Evolutionary conservation across 2,113 vertebrate species (phyloP).

Genomic region (Epinephelus lanceolatus): DNA sequence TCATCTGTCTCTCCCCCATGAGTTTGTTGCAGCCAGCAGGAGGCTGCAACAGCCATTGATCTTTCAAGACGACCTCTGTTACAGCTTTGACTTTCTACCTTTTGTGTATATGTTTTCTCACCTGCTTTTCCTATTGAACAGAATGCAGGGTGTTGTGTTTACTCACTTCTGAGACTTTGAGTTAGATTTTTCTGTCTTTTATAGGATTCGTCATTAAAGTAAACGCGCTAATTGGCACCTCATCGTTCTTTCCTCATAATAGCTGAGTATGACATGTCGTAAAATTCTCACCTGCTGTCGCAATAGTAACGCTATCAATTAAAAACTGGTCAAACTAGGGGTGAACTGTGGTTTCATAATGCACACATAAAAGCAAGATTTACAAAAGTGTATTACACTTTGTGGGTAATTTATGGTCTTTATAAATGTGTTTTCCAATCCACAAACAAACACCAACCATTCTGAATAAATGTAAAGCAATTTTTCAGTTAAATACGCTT

Average conservation of each 20-base stretch:
- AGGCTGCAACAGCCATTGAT: constrained; percentile 13
- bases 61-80: constrained; percentile 11
- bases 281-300: background rate
- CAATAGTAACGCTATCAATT: too few species aligned
- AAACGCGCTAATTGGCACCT: background rate
- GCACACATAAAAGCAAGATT: background rate
- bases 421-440: background rate
- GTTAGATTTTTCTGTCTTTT: background rate
- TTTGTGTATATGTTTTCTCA: background rate
- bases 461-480: background rate
- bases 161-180: background rate
- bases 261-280: background rate
- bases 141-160: background rate
- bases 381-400: background rate
- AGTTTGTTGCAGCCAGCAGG: constrained; percentile 24
- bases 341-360: background rate
- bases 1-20: constrained; percentile 25
- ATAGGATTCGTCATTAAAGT: background rate
- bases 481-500: too few species aligned
- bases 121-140: background rate
- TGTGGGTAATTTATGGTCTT: background rate
- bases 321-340: background rate
- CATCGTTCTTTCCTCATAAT: background rate
- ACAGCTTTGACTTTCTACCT: constrained; percentile 30
- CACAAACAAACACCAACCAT: background rate